Evolutionary conservation across 2,888 invertebrate species (phyloP).

Genomic region (Plebejus anna): DNA sequence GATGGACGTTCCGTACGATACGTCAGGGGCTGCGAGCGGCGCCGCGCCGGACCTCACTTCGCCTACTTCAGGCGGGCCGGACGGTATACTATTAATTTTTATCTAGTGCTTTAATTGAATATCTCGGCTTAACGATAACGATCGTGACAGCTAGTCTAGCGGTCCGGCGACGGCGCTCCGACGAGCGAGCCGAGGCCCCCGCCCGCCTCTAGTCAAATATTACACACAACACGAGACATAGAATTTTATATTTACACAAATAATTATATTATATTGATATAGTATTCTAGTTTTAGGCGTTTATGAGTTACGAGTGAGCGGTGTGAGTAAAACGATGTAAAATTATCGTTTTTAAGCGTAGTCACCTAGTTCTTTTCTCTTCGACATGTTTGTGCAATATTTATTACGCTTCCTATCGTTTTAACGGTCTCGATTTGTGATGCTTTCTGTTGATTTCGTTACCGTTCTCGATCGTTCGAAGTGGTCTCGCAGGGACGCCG

Average conservation of each 20-base stretch:
- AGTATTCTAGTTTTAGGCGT: slow-evolving; percentile 79
- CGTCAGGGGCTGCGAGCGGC: slow-evolving; percentile 28
- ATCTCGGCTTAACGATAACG: slow-evolving; percentile 26
- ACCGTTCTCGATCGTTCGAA: slow-evolving; percentile 54
- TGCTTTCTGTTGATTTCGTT: slow-evolving; percentile 50
- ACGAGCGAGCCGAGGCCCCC: slow-evolving; percentile 48
- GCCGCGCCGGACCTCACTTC: slow-evolving; percentile 36
- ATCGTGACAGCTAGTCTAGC: slow-evolving; percentile 30
- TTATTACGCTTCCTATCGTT: slow-evolving; percentile 73
- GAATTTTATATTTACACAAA: slow-evolving; percentile 81
- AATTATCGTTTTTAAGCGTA: slow-evolving; percentile 42
- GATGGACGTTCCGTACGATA: slow-evolving; percentile 32
- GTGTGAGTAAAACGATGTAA: slow-evolving; percentile 51
- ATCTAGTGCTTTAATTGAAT: slow-evolving; percentile 30
- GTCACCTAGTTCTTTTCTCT: slow-evolving; percentile 63
- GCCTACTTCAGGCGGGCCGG: slow-evolving; percentile 22
- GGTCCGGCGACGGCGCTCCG: slow-evolving; percentile 39
- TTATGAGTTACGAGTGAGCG: slow-evolving; percentile 72
- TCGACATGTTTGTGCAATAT: slow-evolving; percentile 66
- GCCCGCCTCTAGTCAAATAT: slow-evolving; percentile 79
- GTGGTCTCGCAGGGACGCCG: slow-evolving; percentile 55
- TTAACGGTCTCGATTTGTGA: slow-evolving; percentile 58
- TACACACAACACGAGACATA: slow-evolving; percentile 75
- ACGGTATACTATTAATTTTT: slow-evolving; percentile 20
- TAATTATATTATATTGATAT: slow-evolving; percentile 79